Percentiles rank a stretch among this genome's conserved stretches.
Evolutionary conservation across 2,113 vertebrate species (phyloP).

Genomic region (Talpa occidentalis): DNA sequence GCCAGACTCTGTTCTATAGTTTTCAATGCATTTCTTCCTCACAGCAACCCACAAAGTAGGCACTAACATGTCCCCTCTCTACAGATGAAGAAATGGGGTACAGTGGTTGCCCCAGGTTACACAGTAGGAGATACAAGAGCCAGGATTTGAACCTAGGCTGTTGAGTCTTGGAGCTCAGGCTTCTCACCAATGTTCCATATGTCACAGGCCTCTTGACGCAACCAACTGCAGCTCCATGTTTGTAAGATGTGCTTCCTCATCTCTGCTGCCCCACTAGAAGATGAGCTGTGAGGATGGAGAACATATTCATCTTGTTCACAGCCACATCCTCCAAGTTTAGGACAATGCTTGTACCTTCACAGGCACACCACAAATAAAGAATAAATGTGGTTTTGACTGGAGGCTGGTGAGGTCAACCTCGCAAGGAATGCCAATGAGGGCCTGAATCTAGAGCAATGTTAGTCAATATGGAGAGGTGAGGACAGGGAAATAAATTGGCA

Average conservation of each 20-base stretch:
- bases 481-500: not conserved
- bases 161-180: not conserved
- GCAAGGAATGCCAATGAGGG: not conserved
- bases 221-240: not conserved
- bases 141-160: not conserved
- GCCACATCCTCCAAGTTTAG: not conserved
- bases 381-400: not conserved
- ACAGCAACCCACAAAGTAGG: not conserved
- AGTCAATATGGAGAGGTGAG: not conserved
- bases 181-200: accelerated
- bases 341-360: not conserved
- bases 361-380: not conserved
- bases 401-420: not conserved
- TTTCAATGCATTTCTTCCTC: not conserved
- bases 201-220: not conserved
- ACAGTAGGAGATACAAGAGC: not conserved
- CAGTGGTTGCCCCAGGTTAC: not conserved
- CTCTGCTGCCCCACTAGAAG: too few species aligned
- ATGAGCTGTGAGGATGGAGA: not conserved
- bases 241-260: not conserved
- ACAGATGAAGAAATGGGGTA: not conserved
- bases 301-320: not conserved
- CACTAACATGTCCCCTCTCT: not conserved
- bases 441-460: not conserved
- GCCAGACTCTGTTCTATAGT: not conserved